These are phyloP conservation scores for Zingel zingel DNA, from an alignment of 2,113 vertebrate species.

Conservation along the genomic window DNA sequence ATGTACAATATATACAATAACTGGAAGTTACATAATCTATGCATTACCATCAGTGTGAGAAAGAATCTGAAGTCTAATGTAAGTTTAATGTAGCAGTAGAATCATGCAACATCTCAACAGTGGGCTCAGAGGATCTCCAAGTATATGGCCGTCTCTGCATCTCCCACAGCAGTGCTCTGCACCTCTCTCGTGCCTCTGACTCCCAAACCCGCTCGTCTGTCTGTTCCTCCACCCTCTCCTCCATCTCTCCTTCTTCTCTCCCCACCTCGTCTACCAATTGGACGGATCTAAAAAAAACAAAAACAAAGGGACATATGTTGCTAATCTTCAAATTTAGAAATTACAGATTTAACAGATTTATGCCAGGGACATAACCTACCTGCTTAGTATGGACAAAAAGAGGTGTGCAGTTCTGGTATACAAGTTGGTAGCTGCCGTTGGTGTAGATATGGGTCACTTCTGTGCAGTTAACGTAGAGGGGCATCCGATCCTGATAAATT, in stretches of 20 bases:
- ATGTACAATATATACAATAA: constrained; percentile 37
- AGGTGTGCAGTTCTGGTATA: constrained; percentile 87
- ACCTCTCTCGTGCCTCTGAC: constrained; percentile 53
- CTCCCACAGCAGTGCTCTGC: constrained; percentile 43
- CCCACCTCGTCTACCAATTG: constrained; percentile 73
- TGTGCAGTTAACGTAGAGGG: constrained; percentile 85
- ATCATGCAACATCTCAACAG: not conserved
- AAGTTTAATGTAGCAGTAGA: constrained; percentile 4
- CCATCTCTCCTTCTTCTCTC: constrained; percentile 65
- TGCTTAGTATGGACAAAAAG: constrained; percentile 81
- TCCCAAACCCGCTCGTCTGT: constrained; percentile 39
- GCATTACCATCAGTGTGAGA: not conserved
- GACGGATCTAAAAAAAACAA: constrained; percentile 50
- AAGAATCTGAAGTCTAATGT: constrained; percentile 4
- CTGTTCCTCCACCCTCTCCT: constrained; percentile 47
- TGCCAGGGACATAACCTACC: constrained; percentile 63
- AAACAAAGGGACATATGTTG: constrained; percentile 5
- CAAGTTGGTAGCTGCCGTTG: constrained; percentile 86
- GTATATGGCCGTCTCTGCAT: constrained; percentile 82
- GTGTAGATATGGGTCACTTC: constrained; percentile 85
- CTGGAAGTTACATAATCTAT: not conserved
- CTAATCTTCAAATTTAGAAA: not conserved
- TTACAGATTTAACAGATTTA: not conserved
- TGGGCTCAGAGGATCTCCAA: constrained; percentile 81
- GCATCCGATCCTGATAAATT: constrained; percentile 78